Evolutionary conservation across 1,140 invertebrate genomes (phyloP), one percentile per base, ranked within the genome.

Genomic region (Neocloeon triangulifer): DNA sequence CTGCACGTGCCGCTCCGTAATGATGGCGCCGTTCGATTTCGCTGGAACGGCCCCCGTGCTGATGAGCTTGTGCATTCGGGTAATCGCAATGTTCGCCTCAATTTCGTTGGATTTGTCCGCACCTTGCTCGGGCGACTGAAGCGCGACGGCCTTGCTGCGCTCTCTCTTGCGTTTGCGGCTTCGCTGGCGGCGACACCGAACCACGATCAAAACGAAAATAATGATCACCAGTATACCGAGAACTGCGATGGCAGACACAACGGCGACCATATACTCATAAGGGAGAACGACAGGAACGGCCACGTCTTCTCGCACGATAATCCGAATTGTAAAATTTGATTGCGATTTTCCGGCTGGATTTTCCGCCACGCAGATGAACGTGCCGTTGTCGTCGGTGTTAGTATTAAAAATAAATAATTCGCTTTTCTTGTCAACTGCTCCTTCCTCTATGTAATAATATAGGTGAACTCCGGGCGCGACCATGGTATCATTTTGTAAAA

Each of bases 311-410:
- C 73, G 73, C 15, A 73, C 59, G 16, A 76, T 59, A 13, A 79
- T 64, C 34, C 65, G 56, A 17, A 86, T 59, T 0, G 78, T 79
- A 34, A 78, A 76, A 44, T 84, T 84, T 2, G 72, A 66, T 33
- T 66, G 63, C 0, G 66, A 58, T 31, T 56, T 64, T 10, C 81
- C 81, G 0, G 79, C 81, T 4, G 69, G 64, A 44, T 88, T 86
- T 42, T 79, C 73, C 0, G 79, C 80, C 1, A 72, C 53, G 45
- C 80, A 86, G 1, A 69, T 63, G 44, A 78, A 85, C 3, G 69
- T 76, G 3, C 80, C 80, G 40, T 82, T 80, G 35, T 77, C 72
- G 35, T 73, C 71, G 22, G 57, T 59, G 16, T 66, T 71, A 14
- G 72, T 62, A 45, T 77, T 74, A 38, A 67, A 69, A 40, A 79